phyloP scores from a whole-genome alignment of 2,113 vertebrate genomes.

The rabbit (Oryctolagus cuniculus) region DNA sequence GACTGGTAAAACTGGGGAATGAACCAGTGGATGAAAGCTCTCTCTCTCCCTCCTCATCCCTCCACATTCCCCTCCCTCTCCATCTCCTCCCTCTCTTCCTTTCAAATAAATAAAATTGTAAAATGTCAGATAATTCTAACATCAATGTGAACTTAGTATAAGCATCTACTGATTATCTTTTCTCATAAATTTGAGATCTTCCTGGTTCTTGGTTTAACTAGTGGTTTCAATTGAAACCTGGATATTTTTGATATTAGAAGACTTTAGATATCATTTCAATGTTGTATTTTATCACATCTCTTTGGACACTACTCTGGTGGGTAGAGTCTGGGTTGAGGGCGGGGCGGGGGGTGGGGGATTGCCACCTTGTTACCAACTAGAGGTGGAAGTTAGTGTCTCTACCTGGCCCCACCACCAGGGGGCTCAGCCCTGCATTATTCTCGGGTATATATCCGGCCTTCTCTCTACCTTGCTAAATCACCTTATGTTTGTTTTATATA shows the following conservation, averaged over 20 bases:
- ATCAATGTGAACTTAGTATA: neutral
- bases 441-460: neutral
- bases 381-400: neutral
- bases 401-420: neutral
- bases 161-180: conserved; percentile 8
- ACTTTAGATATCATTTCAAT: conserved; percentile 43
- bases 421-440: neutral
- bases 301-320: neutral
- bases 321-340: neutral
- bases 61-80: no score
- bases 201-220: conserved; percentile 4
- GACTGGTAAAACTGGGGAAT: no score
- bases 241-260: neutral
- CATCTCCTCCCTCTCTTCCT: no score
- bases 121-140: neutral
- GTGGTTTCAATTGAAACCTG: neutral
- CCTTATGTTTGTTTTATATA: neutral
- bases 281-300: conserved; percentile 1
- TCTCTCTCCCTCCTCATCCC: no score
- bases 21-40: no score
- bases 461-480: neutral
- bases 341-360: no score
- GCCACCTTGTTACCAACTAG: neutral
- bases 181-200: conserved; percentile 38
- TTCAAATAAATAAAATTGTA: no score